Percentiles rank a stretch among this genome's conserved stretches.
These are phyloP conservation scores for Asobara japonica DNA, from an alignment of 1,140 invertebrate genomes.

Conservation along the genomic window DNA sequence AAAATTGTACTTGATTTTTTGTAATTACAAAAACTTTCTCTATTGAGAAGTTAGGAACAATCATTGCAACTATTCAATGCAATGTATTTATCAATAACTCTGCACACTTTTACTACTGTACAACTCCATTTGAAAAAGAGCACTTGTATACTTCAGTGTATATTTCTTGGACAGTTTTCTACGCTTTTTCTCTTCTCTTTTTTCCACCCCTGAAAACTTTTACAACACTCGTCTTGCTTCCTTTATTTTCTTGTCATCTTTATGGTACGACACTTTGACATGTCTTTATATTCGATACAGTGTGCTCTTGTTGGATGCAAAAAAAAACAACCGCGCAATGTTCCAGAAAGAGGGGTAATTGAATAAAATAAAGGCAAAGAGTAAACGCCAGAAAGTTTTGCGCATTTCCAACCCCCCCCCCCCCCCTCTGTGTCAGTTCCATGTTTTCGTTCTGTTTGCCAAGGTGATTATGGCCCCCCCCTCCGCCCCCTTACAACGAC, in stretches of 20 bases:
- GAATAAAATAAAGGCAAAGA: background rate
- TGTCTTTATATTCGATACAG: conserved; percentile 2
- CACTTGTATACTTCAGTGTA: background rate
- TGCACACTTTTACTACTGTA: background rate
- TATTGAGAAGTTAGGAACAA: no score
- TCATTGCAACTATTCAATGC: no score
- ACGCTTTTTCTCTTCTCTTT: background rate
- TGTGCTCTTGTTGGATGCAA: background rate
- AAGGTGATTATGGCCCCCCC: background rate
- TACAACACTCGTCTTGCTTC: background rate
- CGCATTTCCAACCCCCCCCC: background rate
- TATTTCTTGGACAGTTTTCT: conserved; percentile 12
- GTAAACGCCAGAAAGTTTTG: background rate
- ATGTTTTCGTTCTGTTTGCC: background rate
- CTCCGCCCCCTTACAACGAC: no score
- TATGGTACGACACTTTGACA: conserved; percentile 13
- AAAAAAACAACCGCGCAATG: background rate
- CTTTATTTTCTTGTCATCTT: conserved; percentile 7
- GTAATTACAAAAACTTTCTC: no score
- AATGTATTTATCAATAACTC: background rate
- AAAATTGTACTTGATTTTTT: no score
- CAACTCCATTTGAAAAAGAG: background rate
- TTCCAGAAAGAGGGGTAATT: background rate
- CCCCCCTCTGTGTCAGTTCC: background rate
- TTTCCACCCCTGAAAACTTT: background rate